Percentiles rank a stretch among this genome's conserved stretches.
Conservation (phyloP, 2,797 vertebrate genomes). For the Chloroceryle amazona region DNA sequence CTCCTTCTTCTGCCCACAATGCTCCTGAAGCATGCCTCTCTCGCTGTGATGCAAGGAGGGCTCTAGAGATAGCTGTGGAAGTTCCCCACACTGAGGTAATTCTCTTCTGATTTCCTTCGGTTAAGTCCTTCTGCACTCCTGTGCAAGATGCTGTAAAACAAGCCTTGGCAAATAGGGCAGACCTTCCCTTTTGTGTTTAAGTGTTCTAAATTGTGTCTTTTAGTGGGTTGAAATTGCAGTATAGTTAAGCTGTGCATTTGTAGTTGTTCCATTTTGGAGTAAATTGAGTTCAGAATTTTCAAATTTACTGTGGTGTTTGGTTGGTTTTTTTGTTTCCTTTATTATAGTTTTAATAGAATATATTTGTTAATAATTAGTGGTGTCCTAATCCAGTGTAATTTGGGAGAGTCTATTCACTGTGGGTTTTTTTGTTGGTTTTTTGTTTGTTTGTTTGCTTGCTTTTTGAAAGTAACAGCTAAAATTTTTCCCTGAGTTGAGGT, state of each 20-base stretch:
- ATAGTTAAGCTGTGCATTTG: neutral
- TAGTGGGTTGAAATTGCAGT: neutral
- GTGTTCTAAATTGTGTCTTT: neutral
- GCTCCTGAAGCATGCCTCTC: neutral
- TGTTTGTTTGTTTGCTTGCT: no score
- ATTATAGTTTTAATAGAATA: neutral
- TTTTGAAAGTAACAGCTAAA: neutral
- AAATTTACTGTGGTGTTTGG: neutral
- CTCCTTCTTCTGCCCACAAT: neutral
- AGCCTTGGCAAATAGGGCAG: neutral
- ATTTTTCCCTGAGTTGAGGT: neutral
- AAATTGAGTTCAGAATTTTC: neutral
- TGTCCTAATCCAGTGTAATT: neutral
- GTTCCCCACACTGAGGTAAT: neutral
- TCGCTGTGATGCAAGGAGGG: neutral
- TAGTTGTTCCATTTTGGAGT: neutral
- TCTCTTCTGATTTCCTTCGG: constrained; percentile 3
- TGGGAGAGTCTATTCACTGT: neutral
- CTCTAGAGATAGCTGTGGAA: constrained; percentile 31
- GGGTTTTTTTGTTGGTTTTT: no score
- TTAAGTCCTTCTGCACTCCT: neutral
- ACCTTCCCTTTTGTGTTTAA: neutral
- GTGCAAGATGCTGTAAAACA: neutral
- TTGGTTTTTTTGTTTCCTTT: neutral
- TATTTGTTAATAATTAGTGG: neutral